Percentiles rank a stretch among this genome's conserved stretches.
Conservation (phyloP, 2,888 invertebrate genomes). For the Cyclophora albipunctata region DNA sequence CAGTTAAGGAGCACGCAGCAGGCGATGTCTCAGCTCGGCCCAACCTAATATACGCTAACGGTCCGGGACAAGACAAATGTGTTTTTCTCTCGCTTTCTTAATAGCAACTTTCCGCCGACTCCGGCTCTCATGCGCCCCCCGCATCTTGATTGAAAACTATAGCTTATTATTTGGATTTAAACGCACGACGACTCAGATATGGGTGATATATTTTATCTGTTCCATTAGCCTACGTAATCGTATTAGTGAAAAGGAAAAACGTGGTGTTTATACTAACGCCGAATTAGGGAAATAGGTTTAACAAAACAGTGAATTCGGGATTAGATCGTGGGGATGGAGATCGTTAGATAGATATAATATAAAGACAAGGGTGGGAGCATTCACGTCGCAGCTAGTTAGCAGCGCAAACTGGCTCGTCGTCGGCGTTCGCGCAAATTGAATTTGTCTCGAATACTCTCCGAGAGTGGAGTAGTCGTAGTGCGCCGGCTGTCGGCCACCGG, state of each 20-base stretch:
- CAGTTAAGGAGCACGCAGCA: slow-evolving; percentile 57
- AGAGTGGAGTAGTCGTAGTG: slow-evolving; percentile 27
- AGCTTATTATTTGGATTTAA: slow-evolving; percentile 48
- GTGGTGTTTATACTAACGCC: slow-evolving; percentile 1
- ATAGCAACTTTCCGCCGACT: slow-evolving; percentile 47
- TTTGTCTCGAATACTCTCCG: slow-evolving; percentile 58
- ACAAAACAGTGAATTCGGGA: slow-evolving; percentile 15
- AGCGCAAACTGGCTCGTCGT: slow-evolving; percentile 66
- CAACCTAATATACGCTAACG: slow-evolving; percentile 72
- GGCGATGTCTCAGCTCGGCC: slow-evolving; percentile 57
- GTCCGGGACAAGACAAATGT: slow-evolving; percentile 73
- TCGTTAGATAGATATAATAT: slow-evolving; percentile 49
- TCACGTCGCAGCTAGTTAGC: slow-evolving; percentile 70
- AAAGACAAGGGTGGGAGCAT: slow-evolving; percentile 53
- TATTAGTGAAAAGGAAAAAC: background rate
- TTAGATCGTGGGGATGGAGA: slow-evolving; percentile 25
- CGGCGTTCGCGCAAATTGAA: slow-evolving; percentile 68
- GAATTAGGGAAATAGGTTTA: background rate
- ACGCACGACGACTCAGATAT: slow-evolving; percentile 16
- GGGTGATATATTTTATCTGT: slow-evolving; percentile 19
- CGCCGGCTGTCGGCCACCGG: slow-evolving; percentile 17
- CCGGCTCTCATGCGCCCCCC: slow-evolving; percentile 35
- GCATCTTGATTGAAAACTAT: slow-evolving; percentile 60
- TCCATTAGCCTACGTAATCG: slow-evolving; percentile 1
- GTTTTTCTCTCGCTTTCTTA: slow-evolving; percentile 66